Evolutionary conservation across 1,140 invertebrate species (phyloP).

Genomic region (Amphibalanus amphitrite): DNA sequence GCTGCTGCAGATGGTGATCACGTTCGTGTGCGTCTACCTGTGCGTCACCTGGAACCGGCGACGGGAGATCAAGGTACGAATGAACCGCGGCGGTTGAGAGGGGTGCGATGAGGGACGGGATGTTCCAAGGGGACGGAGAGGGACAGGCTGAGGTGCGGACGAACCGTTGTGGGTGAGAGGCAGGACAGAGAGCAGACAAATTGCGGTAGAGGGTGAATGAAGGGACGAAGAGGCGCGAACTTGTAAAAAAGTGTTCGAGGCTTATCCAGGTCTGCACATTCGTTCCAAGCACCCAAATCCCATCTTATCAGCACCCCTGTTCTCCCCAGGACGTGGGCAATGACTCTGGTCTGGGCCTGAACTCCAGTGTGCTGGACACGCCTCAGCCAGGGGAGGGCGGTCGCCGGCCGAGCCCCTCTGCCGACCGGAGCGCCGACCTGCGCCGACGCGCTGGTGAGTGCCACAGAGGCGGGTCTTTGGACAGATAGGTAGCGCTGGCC

Average conservation of each 20-base stretch:
- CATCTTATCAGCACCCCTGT: too few relatives aligned
- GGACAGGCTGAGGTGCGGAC: too few relatives aligned
- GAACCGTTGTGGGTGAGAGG: background rate
- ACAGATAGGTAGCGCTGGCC: too few relatives aligned
- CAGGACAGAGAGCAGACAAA: background rate
- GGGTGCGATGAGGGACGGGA: too few relatives aligned
- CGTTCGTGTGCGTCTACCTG: constrained; percentile 64
- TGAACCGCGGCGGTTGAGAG: too few relatives aligned
- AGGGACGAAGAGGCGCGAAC: background rate
- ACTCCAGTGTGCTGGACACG: background rate
- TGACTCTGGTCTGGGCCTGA: background rate
- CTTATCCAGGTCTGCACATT: background rate
- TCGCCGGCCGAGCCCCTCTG: background rate
- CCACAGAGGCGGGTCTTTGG: too few relatives aligned
- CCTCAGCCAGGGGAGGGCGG: background rate
- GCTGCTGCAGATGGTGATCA: constrained; percentile 65
- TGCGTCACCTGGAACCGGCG: constrained; percentile 54
- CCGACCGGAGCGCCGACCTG: background rate
- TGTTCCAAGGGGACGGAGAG: too few relatives aligned
- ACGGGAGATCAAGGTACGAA: background rate
- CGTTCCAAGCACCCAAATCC: too few relatives aligned
- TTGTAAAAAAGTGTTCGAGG: background rate
- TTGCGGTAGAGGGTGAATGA: background rate
- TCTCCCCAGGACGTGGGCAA: background rate
- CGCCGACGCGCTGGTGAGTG: background rate